These are phyloP conservation scores for Atherix ibis DNA, from an alignment of 2,888 invertebrate genomes.

Conservation along the genomic window DNA sequence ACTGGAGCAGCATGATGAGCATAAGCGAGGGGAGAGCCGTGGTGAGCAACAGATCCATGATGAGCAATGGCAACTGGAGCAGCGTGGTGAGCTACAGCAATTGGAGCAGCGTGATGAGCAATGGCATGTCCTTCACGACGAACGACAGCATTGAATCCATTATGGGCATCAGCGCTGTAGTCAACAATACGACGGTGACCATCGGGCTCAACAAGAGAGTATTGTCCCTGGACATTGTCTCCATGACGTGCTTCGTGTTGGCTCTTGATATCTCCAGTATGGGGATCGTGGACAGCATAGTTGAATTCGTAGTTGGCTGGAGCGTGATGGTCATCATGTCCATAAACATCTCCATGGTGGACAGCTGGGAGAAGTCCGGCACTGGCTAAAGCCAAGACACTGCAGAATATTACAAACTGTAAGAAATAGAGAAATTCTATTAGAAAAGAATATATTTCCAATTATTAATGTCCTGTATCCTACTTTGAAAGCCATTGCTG, in stretches of 20 bases:
- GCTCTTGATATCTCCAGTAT: slow-evolving; percentile 31
- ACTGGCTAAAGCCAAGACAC: too few relatives aligned
- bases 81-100: slow-evolving; percentile 12
- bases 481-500: too few relatives aligned
- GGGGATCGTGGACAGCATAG: slow-evolving; percentile 28
- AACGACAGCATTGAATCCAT: slow-evolving; percentile 30
- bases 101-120: background rate
- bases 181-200: slow-evolving; percentile 30
- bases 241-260: slow-evolving; percentile 31
- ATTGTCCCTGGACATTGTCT: slow-evolving; percentile 29
- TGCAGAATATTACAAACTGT: too few relatives aligned
- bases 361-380: too few relatives aligned
- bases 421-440: too few relatives aligned
- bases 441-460: too few relatives aligned
- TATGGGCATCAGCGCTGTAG: slow-evolving; percentile 27
- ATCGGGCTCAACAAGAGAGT: slow-evolving; percentile 29
- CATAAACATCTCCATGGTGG: too few relatives aligned
- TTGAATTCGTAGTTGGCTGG: slow-evolving; percentile 30
- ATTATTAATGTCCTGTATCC: too few relatives aligned
- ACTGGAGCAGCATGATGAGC: slow-evolving; percentile 4
- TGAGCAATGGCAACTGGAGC: background rate
- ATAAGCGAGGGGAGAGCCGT: slow-evolving; percentile 2
- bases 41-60: too few relatives aligned
- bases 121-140: slow-evolving; percentile 19
- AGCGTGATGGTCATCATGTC: too few relatives aligned